Evolutionary conservation across 2,113 vertebrate genomes (phyloP).

Genomic region (Scortum barcoo): DNA sequence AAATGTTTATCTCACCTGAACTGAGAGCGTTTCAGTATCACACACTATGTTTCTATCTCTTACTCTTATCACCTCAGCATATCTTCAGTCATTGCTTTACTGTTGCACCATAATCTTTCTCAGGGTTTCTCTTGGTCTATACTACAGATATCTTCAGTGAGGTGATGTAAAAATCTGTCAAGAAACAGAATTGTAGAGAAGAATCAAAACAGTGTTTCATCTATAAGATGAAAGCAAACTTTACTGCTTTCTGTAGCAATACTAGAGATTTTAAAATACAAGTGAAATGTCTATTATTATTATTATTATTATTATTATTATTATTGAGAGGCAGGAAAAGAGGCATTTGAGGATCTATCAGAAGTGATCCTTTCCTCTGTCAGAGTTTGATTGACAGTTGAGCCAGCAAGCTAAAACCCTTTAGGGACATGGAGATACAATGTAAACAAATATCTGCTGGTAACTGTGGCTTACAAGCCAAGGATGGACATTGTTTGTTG

Average conservation of each 20-base stretch:
- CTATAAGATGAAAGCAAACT: not conserved
- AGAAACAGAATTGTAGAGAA: not conserved
- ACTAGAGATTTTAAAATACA: not conserved
- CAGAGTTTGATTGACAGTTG: not conserved
- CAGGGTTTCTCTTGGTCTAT: constrained; percentile 6
- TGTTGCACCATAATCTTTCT: constrained; percentile 41
- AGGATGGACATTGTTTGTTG: not conserved
- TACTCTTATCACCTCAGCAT: not conserved
- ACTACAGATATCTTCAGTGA: not conserved
- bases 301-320: too few species aligned
- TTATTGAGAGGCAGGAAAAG: not conserved
- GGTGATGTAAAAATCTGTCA: not conserved
- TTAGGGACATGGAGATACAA: not conserved
- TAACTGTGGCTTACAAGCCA: not conserved
- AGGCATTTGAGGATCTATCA: too few species aligned
- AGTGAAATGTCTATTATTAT: not conserved
- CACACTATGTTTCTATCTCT: constrained; percentile 4
- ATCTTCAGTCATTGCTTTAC: constrained; percentile 27
- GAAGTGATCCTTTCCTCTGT: not conserved
- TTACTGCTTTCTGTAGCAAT: not conserved
- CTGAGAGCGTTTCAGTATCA: not conserved
- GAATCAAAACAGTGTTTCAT: not conserved
- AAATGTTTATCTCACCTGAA: not conserved
- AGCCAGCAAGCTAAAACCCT: not conserved
- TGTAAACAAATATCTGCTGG: not conserved